Base-by-base conservation (phyloP, 2,888 invertebrate species). In the Cheilosia impressa region DNA sequence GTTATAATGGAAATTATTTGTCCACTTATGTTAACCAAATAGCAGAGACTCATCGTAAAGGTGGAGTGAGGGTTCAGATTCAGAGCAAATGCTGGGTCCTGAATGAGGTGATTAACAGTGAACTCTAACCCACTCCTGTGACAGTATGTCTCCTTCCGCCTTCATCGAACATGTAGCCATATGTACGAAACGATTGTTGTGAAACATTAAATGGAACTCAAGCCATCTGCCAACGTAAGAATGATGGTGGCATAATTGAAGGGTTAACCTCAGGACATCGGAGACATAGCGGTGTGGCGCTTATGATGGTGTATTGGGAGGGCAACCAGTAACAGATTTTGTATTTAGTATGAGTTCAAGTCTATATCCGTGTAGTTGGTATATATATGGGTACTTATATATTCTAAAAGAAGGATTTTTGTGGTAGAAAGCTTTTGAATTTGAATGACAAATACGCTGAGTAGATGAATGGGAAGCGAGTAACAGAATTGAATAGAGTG, bases 1-100 rank as follows among this genome's bases (percentile, higher is more conserved):
- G 58, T 71, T 72, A 55, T 83, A 79, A 79, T 68, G 79, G 83
- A 73, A 73, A 79, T 79, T 83, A 83, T 79, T 73, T 73, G 79
- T 73, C 79, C 79, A 83, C 73, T 83, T 73, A 73, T 68, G 68
- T 66, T 69, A 58, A 58, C 38, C 52, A 77, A 62, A 53, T 45
- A 38, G 34, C 47, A 55, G 53, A 17, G 60, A 17, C n/a, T 58
- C 52, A 34, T 63, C 27, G 45, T 9, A 15, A 7, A n/a, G 50
- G 15, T 31, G 60, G 50, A 17, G 27, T 41, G 19, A 52, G 17
- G 17, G 47, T 62, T 68, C 38, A 10, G 43, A 66, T 55, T 68
- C 45, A 10, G 27, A 60, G 60, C 31, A 55, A 53, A 45, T 71
- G 57, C 45, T 60, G 68, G 19, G 47, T 72, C 27, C 57, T 57